A percentile compares a stretch with the other conserved stretches of the same genome.
Evolutionary conservation across 2,113 vertebrate species (phyloP).

Genomic region (Anas platyrhynchos): DNA sequence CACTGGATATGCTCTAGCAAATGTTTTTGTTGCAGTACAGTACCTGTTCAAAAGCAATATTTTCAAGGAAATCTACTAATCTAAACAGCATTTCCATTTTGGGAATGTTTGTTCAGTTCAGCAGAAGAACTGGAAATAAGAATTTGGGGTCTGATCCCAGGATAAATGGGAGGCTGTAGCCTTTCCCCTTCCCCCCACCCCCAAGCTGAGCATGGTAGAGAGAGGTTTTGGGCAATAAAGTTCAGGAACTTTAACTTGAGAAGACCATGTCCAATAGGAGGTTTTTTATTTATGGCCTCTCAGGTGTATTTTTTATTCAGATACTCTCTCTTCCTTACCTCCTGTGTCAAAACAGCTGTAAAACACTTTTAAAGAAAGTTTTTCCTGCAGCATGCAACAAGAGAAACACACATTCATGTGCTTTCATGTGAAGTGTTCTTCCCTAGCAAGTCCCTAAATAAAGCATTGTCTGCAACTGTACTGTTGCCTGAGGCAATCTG

Average conservation of each 20-base stretch:
- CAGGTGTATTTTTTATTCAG: background rate
- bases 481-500: background rate
- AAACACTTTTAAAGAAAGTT: background rate
- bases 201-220: background rate
- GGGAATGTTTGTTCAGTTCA: background rate
- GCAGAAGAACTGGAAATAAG: background rate
- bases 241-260: background rate
- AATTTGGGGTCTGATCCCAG: background rate
- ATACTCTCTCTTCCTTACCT: background rate
- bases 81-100: background rate
- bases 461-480: background rate
- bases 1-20: background rate
- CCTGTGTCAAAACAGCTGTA: background rate
- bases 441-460: background rate
- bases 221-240: background rate
- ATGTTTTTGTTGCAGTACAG: background rate
- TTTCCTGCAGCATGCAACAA: background rate
- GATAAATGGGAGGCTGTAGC: background rate
- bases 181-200: background rate
- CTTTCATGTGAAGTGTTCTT: background rate
- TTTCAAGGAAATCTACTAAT: background rate
- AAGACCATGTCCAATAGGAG: background rate
- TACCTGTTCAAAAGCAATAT: background rate
- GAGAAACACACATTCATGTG: background rate
- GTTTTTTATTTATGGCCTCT: fast-evolving